phyloP scores from a whole-genome alignment of 2,888 invertebrate genomes.

The Homarus gammarus region DNA sequence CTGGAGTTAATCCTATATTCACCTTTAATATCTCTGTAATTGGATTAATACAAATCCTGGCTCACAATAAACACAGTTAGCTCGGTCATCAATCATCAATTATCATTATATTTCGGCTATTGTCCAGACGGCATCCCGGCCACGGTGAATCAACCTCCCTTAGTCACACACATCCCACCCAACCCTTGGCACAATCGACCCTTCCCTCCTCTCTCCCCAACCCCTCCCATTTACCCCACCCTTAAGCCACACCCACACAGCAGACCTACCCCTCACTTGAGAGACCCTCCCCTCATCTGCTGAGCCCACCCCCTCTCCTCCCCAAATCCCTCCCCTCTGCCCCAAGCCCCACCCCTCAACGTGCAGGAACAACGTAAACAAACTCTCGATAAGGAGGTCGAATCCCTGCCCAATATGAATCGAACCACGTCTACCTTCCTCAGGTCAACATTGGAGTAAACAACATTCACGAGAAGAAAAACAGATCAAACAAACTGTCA shows the following conservation, averaged over 20 bases:
- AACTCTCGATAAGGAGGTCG: background rate
- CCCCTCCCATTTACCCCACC: constrained; percentile 1
- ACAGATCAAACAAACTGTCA: no score
- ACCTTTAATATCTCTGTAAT: background rate
- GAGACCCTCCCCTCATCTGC: constrained; percentile 12
- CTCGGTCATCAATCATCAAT: background rate
- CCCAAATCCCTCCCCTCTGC: constrained; percentile 13
- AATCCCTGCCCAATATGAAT: background rate
- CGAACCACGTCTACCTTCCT: background rate
- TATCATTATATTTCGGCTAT: background rate
- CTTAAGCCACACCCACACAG: background rate
- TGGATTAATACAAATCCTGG: background rate
- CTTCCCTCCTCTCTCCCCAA: background rate
- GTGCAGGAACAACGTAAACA: background rate
- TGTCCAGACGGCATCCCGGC: background rate
- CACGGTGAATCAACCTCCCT: background rate
- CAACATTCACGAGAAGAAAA: background rate
- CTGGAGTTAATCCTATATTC: no score
- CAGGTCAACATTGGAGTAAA: background rate
- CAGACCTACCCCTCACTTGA: constrained; percentile 30
- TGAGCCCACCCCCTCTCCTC: constrained; percentile 8
- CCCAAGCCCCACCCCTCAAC: constrained; percentile 23
- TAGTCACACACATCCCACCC: background rate
- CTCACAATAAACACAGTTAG: background rate
- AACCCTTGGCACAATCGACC: background rate